These are phyloP conservation scores for Euplexia lucipara DNA, from an alignment of 2,888 invertebrate species.

Conservation along the genomic window DNA sequence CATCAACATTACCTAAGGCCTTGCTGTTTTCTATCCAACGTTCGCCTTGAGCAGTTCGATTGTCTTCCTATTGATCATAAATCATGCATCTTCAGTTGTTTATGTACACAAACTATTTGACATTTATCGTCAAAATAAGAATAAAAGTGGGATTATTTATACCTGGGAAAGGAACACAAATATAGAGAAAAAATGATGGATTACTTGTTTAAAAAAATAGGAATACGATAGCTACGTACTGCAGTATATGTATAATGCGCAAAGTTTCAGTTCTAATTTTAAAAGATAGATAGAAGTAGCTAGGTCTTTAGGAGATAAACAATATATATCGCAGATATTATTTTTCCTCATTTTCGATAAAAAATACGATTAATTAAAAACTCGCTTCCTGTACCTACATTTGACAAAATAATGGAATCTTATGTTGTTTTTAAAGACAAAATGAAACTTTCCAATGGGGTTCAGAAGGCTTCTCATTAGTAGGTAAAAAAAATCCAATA, in stretches of 20 bases:
- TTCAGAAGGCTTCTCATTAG: neutral
- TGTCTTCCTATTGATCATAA: conserved; percentile 66
- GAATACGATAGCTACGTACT: neutral
- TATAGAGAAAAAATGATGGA: conserved; percentile 16
- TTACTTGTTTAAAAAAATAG: neutral
- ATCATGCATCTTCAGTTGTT: conserved; percentile 57
- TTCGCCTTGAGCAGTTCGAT: conserved; percentile 70
- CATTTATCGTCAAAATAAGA: conserved; percentile 52
- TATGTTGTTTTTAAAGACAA: neutral
- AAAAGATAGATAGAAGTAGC: neutral
- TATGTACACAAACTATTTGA: conserved; percentile 38
- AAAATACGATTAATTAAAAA: conserved; percentile 1
- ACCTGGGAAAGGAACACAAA: conserved; percentile 12
- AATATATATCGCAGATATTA: neutral
- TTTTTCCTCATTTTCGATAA: conserved; percentile 10
- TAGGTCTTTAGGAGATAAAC: conserved; percentile 2
- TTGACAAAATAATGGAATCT: conserved; percentile 3
- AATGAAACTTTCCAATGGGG: neutral
- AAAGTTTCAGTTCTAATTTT: no score
- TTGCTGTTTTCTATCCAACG: conserved; percentile 70
- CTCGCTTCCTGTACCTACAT: neutral
- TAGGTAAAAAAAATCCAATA: no score
- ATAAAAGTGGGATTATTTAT: conserved; percentile 31
- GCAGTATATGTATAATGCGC: no score
- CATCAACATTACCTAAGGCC: conserved; percentile 62